Conservation (phyloP, 2,113 vertebrate species). For the Callaeas wilsoni region DNA sequence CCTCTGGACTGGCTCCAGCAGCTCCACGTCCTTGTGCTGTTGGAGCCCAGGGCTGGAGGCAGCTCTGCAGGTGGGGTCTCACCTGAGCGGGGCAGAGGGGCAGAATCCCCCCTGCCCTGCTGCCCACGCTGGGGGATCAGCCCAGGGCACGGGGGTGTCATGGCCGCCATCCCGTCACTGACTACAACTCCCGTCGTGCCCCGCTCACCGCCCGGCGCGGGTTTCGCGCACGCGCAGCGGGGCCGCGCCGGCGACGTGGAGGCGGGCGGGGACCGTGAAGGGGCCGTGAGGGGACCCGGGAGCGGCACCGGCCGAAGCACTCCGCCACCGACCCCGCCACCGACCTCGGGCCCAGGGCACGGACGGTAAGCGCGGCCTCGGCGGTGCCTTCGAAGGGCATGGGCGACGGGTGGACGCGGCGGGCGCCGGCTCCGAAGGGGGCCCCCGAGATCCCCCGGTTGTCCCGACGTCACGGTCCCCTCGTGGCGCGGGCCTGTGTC, state of each 20-base stretch:
- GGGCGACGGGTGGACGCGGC: neutral
- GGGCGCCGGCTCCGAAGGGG: neutral
- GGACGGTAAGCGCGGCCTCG: neutral
- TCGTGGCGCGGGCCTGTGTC: neutral
- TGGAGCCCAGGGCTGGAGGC: neutral
- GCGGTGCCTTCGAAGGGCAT: neutral
- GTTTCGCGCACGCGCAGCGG: neutral
- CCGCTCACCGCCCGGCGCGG: accelerated
- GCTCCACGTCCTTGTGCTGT: neutral
- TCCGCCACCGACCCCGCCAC: too few species aligned
- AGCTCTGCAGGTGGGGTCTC: neutral
- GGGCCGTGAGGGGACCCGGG: neutral
- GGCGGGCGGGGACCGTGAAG: neutral
- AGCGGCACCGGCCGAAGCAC: neutral
- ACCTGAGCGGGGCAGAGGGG: neutral
- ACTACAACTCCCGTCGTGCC: neutral
- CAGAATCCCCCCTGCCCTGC: neutral
- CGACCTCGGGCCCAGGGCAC: neutral
- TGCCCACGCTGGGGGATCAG: neutral
- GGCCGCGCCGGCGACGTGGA: neutral
- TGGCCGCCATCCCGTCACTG: accelerated
- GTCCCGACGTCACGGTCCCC: neutral
- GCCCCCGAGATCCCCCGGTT: neutral
- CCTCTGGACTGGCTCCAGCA: neutral
- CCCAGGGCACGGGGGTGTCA: neutral